Percentiles rank a stretch among this genome's conserved stretches.
Conservation (phyloP, 2,888 invertebrate species). For the Limnephilus marmoratus region DNA sequence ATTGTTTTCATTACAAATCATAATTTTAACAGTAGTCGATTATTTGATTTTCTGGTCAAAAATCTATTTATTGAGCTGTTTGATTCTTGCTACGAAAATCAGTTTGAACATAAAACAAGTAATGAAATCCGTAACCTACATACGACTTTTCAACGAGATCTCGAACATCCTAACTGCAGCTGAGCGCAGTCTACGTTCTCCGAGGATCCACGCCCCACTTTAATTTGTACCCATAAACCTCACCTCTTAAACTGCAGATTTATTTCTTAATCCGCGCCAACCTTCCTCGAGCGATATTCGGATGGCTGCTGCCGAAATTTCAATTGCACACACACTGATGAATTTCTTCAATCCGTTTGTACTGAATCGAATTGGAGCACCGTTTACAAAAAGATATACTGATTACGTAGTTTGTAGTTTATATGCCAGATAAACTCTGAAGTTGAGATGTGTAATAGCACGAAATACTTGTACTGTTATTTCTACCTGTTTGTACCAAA, state of each 20-base stretch:
- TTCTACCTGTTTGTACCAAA: no score
- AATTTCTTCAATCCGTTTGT: not conserved
- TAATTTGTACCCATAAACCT: conserved; percentile 19
- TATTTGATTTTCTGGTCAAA: no score
- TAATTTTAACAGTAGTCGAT: no score
- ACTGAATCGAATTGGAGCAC: not conserved
- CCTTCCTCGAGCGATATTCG: not conserved
- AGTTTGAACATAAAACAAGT: no score
- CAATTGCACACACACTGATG: not conserved
- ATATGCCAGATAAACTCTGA: no score
- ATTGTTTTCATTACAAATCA: no score
- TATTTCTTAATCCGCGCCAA: conserved; percentile 20
- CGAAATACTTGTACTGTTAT: no score
- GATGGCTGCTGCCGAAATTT: not conserved
- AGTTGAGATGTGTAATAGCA: no score
- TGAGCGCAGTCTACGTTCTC: not conserved
- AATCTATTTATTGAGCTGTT: no score
- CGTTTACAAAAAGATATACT: not conserved
- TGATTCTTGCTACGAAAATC: no score
- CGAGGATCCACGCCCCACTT: not conserved
- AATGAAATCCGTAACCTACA: not conserved
- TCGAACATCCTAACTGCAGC: not conserved
- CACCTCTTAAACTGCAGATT: conserved; percentile 5
- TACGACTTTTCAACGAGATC: not conserved
- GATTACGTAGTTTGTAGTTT: not conserved